Conservation (phyloP, 2,888 invertebrate species). For the Physocephala rufipes region DNA sequence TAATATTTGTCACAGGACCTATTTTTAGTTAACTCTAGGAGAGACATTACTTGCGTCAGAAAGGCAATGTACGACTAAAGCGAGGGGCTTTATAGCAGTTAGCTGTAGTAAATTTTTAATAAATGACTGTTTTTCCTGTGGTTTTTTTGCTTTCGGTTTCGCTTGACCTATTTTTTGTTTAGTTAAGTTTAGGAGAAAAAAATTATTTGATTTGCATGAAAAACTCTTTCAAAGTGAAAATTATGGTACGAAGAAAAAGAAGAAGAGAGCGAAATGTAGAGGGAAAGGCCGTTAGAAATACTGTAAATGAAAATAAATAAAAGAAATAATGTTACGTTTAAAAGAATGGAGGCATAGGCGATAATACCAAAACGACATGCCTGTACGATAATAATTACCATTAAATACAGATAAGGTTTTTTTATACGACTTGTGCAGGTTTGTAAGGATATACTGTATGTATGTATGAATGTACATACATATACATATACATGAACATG, state of each 20-base stretch:
- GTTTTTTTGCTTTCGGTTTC: constrained; percentile 30
- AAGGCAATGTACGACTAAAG: no score
- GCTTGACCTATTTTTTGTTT: constrained; percentile 29
- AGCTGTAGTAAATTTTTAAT: not conserved
- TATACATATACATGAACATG: not conserved
- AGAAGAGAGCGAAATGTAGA: not conserved
- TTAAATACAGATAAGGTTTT: not conserved
- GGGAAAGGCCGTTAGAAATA: no score
- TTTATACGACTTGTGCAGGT: not conserved
- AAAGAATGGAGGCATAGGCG: not conserved
- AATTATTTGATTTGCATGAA: not conserved
- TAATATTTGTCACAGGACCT: no score
- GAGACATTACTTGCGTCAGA: no score
- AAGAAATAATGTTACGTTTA: constrained; percentile 7
- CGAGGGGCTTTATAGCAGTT: not conserved
- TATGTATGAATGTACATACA: not conserved
- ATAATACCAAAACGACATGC: not conserved
- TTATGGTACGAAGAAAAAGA: not conserved
- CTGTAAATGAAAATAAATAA: not conserved
- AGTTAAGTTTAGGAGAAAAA: constrained; percentile 13
- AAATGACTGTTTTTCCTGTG: not conserved
- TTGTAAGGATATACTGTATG: not conserved
- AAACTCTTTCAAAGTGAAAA: constrained; percentile 27
- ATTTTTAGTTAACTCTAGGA: no score
- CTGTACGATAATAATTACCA: not conserved